phyloP scores from a whole-genome alignment of 2,888 invertebrate species.

The Drosophila merina region DNA sequence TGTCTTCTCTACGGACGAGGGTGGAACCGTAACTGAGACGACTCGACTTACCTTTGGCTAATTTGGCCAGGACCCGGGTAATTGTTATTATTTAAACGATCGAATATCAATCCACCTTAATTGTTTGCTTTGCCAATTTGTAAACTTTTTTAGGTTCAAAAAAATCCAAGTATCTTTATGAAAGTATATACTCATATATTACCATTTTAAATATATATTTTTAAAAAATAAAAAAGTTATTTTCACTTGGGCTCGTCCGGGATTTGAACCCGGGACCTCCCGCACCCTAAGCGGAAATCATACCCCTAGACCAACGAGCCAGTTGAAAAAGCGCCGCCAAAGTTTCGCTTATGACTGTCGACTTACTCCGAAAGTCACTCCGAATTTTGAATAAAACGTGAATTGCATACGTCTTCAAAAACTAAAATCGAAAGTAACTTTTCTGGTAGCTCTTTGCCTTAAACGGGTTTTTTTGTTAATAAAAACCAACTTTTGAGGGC shows the following conservation, averaged over 20 bases:
- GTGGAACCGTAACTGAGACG: conserved; percentile 20
- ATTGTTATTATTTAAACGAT: conserved; percentile 40
- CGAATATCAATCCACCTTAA: conserved; percentile 22
- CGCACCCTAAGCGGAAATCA: conserved; percentile 84
- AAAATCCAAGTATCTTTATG: too few relatives aligned
- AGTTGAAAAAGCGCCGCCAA: conserved; percentile 12
- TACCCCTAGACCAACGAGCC: conserved; percentile 84
- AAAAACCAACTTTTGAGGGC: conserved; percentile 8
- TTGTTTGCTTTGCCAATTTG: conserved; percentile 8
- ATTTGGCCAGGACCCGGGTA: conserved; percentile 25
- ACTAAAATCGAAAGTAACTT: conserved; percentile 25
- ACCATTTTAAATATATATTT: background rate
- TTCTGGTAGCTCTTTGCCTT: conserved; percentile 6
- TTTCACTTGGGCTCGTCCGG: conserved; percentile 84
- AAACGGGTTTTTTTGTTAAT: conserved; percentile 27
- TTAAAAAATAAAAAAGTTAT: conserved; percentile 2
- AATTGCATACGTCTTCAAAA: conserved; percentile 17
- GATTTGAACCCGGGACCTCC: conserved; percentile 85
- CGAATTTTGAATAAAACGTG: conserved; percentile 2
- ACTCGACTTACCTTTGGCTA: conserved; percentile 27
- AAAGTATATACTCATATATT: too few relatives aligned
- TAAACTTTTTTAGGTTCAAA: background rate
- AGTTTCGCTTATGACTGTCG: conserved; percentile 10
- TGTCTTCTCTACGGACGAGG: background rate
- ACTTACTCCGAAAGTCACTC: conserved; percentile 4